Base-by-base conservation (phyloP, 1,140 invertebrate genomes). In the Orussus abietinus region DNA sequence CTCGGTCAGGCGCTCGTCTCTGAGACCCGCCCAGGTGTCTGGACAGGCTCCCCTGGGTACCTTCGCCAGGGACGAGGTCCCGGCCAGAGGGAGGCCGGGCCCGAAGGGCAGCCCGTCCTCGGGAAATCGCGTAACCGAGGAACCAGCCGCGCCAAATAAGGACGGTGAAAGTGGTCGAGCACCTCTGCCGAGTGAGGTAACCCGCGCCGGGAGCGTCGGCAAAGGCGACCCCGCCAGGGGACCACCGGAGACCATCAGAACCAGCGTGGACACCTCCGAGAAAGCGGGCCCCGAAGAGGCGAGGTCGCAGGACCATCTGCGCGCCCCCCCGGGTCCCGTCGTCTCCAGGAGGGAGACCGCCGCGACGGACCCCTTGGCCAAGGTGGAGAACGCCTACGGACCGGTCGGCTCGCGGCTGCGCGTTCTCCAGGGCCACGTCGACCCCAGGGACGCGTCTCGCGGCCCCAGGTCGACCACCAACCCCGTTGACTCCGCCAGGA, bases 141-240 rank as follows among this genome's bases (percentile, higher is more conserved):
- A n/a, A n/a, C 32, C 41, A 47, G 51, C 59, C 54, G 52, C 54
- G 12, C 52, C 52, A 61, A 63, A 63, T 59, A 63, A 61, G 58
- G 57, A 55, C 33, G 52, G 58, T 51, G 60, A 63, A 59, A 63
- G 58, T 55, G 52, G 59, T 45, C 56, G 49, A n/a, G 19, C 35
- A 45, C 34, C 36, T 38, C 45, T 47, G 42, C 47, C 42, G 46
- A 33, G 42, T 37, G 42, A 20, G 19, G 32, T 35, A 45, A 25
- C 33, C n/a, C 13, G 14, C 33, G 31, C 26, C 19, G 38, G 36
- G n/a, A n/a, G n/a, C n/a, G 10, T 10, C 10, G 25, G 10, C 25
- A 10, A 10, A 10, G 25, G 10, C 25, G 25, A 28, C 2, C 25
- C 10, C 20, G 51, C 45, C 45, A 53, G 50, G 52, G 36, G 25